phyloP scores from a whole-genome alignment of 2,113 vertebrate species.

The Malurus alboscapulatus region DNA sequence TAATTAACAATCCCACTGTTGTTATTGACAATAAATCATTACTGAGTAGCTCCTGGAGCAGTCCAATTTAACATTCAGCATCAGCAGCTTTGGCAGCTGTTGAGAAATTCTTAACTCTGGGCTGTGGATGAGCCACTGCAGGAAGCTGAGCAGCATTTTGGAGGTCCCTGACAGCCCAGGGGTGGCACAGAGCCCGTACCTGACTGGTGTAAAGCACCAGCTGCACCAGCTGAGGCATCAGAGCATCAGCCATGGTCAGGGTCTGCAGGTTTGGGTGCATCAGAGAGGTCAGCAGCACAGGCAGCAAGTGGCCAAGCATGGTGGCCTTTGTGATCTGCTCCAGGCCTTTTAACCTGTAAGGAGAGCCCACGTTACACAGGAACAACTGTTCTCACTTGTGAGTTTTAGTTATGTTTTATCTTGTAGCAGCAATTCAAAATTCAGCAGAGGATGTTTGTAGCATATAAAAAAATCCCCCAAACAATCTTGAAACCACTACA shows the following conservation, averaged over 20 bases:
- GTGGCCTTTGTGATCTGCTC: conserved; percentile 97
- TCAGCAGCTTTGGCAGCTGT: background rate
- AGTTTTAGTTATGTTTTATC: background rate
- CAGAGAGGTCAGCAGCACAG: conserved; percentile 91
- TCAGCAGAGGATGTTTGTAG: background rate
- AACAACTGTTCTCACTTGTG: background rate
- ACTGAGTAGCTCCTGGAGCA: background rate
- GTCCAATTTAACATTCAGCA: background rate
- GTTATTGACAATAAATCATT: background rate
- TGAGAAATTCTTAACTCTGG: background rate
- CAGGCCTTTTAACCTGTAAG: conserved; percentile 89
- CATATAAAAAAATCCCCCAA: background rate
- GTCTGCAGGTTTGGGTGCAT: conserved; percentile 98
- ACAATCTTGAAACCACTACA: background rate
- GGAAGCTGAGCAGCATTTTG: background rate
- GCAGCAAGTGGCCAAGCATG: conserved; percentile 95
- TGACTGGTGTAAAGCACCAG: conserved; percentile 97
- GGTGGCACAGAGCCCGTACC: conserved; percentile 65
- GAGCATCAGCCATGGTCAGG: conserved; percentile 89
- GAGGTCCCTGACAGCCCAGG: background rate
- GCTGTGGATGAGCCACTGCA: background rate
- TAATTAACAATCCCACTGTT: background rate
- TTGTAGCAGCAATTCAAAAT: background rate
- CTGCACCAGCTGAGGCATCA: conserved; percentile 97
- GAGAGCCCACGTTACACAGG: background rate